phyloP scores from a whole-genome alignment of 2,888 invertebrate species.

The Pinctada fucata region DNA sequence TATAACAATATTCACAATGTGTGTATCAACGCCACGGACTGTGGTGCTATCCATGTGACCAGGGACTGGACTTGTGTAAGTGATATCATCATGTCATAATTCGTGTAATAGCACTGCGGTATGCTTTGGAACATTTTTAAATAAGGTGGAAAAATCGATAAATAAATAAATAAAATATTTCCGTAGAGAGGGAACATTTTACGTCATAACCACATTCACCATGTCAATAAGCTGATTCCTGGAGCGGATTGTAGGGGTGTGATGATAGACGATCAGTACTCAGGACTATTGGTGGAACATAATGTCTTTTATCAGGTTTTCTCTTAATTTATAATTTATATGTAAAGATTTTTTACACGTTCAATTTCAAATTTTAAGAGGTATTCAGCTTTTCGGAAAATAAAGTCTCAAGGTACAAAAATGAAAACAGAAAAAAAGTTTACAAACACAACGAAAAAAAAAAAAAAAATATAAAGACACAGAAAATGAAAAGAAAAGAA shows the following conservation, averaged over 20 bases:
- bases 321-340: background rate
- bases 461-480: no score
- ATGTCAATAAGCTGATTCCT: slow-evolving; percentile 47
- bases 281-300: slow-evolving; percentile 51
- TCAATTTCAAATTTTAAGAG: no score
- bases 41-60: slow-evolving; percentile 28
- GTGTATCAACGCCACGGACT: slow-evolving; percentile 27
- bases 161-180: background rate
- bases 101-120: background rate
- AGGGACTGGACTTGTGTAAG: slow-evolving; percentile 30
- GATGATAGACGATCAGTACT: slow-evolving; percentile 59
- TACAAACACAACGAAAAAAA: no score
- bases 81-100: background rate
- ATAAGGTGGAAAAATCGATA: no score
- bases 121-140: no score
- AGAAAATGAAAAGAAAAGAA: no score
- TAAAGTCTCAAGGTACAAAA: no score
- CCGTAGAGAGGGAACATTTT: slow-evolving; percentile 55
- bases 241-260: slow-evolving; percentile 55
- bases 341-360: no score
- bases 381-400: no score
- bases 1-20: slow-evolving; percentile 20
- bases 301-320: slow-evolving; percentile 52
- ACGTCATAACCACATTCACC: slow-evolving; percentile 54
- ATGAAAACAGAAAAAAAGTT: no score